phyloP scores from a whole-genome alignment of 1,140 invertebrate species.

The Pogonomyrmex barbatus region DNA sequence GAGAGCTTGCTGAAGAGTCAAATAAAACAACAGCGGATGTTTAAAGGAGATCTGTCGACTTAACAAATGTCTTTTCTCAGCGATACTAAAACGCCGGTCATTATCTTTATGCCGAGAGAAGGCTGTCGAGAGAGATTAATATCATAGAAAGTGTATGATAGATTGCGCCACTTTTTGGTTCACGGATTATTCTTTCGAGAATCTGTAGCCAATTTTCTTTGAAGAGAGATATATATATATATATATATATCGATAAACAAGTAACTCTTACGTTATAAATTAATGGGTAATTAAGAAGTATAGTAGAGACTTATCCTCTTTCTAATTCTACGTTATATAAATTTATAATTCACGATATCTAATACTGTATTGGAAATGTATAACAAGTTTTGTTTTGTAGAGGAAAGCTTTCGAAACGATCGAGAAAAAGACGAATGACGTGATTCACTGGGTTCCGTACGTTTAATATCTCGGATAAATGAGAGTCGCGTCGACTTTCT shows the following conservation, averaged over 20 bases:
- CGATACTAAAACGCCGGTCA: conserved; percentile 20
- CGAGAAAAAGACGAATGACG: background rate
- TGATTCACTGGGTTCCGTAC: background rate
- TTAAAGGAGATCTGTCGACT: background rate
- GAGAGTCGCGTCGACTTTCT: conserved; percentile 28
- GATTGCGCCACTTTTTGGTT: background rate
- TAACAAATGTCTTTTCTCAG: conserved; percentile 14
- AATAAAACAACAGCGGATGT: conserved; percentile 14
- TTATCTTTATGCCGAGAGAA: conserved; percentile 19
- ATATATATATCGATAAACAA: background rate
- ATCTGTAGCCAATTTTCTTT: background rate
- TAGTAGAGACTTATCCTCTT: background rate
- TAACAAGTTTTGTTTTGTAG: background rate
- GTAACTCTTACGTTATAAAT: background rate
- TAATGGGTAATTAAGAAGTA: background rate
- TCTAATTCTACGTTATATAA: background rate
- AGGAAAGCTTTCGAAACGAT: background rate
- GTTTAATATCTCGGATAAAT: conserved; percentile 1
- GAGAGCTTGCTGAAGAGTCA: conserved; percentile 6
- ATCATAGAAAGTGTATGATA: background rate
- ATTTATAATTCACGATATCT: background rate
- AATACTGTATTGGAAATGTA: background rate
- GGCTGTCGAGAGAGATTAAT: conserved; percentile 3
- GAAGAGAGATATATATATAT: background rate
- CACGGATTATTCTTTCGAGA: background rate